Conservation (phyloP, 2,113 vertebrate genomes). For the Cynopterus brachyotis region DNA sequence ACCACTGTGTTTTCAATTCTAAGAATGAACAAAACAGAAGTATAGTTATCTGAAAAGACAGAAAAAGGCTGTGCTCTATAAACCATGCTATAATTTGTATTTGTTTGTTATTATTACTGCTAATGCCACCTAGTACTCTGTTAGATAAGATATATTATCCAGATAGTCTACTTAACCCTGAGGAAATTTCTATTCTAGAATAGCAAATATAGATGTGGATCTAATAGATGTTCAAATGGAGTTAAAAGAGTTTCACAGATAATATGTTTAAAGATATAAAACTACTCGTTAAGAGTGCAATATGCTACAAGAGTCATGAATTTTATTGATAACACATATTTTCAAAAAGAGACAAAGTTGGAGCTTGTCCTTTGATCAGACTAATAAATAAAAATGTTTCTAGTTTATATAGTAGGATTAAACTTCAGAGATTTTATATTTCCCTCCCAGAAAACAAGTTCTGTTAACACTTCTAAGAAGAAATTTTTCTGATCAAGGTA, state of each 20-base stretch:
- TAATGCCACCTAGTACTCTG: not conserved
- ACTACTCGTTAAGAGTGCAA: not conserved
- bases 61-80: not conserved
- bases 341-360: slow-evolving; percentile 37
- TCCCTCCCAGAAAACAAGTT: not conserved
- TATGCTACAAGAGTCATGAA: not conserved
- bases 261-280: slow-evolving; percentile 31
- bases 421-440: not conserved
- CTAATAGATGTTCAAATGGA: slow-evolving; percentile 4
- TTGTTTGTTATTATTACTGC: not conserved
- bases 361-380: not conserved
- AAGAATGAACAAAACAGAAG: slow-evolving; percentile 44
- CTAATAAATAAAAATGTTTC: slow-evolving; percentile 16
- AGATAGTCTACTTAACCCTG: not conserved
- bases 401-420: slow-evolving; percentile 1
- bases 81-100: not conserved
- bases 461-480: not conserved
- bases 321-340: slow-evolving; percentile 26
- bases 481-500: not conserved
- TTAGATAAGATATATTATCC: not conserved
- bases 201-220: not conserved
- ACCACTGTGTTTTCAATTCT: slow-evolving; percentile 16
- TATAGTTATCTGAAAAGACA: not conserved
- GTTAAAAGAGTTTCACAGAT: slow-evolving; percentile 13
- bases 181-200: slow-evolving; percentile 12